These are phyloP conservation scores for Cephus spinipes DNA, from an alignment of 2,888 invertebrate species.

Conservation along the genomic window DNA sequence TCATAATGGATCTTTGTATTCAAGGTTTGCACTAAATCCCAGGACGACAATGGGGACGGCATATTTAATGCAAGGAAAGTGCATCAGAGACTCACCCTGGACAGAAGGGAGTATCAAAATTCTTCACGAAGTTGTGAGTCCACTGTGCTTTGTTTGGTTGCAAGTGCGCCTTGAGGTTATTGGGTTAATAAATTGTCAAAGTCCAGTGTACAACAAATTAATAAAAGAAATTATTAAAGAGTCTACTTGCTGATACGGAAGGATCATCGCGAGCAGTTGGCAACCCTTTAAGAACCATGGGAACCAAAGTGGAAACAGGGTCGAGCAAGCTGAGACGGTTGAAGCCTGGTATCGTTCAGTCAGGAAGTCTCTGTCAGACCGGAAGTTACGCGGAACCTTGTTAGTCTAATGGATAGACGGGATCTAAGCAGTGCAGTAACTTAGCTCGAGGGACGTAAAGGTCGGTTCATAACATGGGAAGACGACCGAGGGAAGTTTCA, in stretches of 20 bases:
- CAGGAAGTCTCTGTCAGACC: slow-evolving; percentile 6
- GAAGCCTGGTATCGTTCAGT: neutral
- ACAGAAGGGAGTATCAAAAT: neutral
- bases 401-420: slow-evolving; percentile 42
- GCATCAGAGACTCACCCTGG: neutral
- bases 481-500: neutral
- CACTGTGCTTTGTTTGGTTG: neutral
- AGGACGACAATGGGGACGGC: slow-evolving; percentile 16
- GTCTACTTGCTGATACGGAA: neutral
- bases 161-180: neutral
- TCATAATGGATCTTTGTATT: slow-evolving; percentile 37
- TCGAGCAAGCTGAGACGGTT: neutral
- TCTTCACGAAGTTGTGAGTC: neutral
- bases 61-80: slow-evolving; percentile 19
- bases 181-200: neutral
- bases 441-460: slow-evolving; percentile 17
- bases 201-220: neutral
- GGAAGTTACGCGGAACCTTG: slow-evolving; percentile 36
- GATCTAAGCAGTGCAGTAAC: slow-evolving; percentile 30
- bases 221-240: neutral
- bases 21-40: slow-evolving; percentile 25
- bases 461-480: neutral
- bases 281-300: neutral
- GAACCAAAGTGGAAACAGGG: neutral
- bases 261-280: neutral